Base-by-base conservation (phyloP, 1,140 invertebrate genomes). In the Probaryconus sp. region DNA sequence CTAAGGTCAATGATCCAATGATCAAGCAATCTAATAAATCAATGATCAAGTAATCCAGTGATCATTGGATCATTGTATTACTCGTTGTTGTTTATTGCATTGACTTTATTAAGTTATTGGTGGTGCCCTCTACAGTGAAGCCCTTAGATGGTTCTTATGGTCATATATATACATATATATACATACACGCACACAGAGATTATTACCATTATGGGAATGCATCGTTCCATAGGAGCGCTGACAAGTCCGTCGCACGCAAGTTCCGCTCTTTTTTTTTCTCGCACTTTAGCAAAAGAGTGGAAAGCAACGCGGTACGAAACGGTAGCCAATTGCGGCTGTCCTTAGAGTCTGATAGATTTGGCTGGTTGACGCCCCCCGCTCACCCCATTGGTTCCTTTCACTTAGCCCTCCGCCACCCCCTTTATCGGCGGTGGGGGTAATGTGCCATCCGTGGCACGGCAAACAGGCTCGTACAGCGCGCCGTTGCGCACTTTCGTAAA, bases 191-290 rank as follows among this genome's bases (percentile, higher is more conserved):
- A 73, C 55, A 68, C 64, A 64, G 42, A 37, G 55, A 75, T 63
- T 58, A 69, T 75, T 75, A 56, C 71, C 64, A 75, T 75, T 67
- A 68, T 68, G 63, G 50, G 71, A 75, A 75, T 75, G 64, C 63
- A 60, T 37, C 56, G 51, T 48, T 38, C 51, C 51, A 56, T 45
- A 61, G 48, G 48, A 67, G 48, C 60, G 64, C 51, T 63, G 48
- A 60, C 64, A 64, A 65, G 71, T 75, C 65, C 51, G 53, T 64
- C 53, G 60, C 60, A 70, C 65, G 65, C 65, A 76, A 67, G 60
- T 70, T 70, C 65, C 61, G 48, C 50, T 71, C 18, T 2, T 45
- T 6, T 45, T 60, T 70, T 65, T 76, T 70, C 56, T 68, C 30
- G 61, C 55, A 48, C 48, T 70, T 68, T 40, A 37, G 55, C 31